Percentiles rank a stretch among this genome's conserved stretches.
Evolutionary conservation across 2,113 vertebrate genomes (phyloP).

Genomic region (Passer montanus): DNA sequence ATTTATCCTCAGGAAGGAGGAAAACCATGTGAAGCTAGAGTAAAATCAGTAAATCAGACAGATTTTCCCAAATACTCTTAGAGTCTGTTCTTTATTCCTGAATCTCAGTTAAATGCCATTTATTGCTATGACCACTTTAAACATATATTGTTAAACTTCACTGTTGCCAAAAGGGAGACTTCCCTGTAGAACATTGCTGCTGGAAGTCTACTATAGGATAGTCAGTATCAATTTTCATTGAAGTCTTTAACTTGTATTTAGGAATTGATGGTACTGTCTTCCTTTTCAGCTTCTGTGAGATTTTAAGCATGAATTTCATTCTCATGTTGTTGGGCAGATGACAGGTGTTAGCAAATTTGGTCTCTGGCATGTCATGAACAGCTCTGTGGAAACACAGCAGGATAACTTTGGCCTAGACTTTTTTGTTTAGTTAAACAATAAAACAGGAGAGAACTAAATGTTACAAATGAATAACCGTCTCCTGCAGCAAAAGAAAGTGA

Average conservation of each 20-base stretch:
- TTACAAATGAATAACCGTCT: not conserved
- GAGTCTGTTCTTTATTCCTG: not conserved
- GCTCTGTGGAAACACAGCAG: not conserved
- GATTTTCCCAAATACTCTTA: not conserved
- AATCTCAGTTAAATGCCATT: not conserved
- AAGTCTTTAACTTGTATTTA: not conserved
- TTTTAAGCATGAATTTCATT: not conserved
- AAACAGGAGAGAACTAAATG: not conserved
- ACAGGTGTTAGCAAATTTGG: not conserved
- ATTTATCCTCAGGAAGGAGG: not conserved
- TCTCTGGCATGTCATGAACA: not conserved
- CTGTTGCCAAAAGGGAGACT: not conserved
- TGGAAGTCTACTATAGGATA: not conserved
- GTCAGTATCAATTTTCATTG: not conserved
- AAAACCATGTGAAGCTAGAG: not conserved
- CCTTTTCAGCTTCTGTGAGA: not conserved
- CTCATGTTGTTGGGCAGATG: not conserved
- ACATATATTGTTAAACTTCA: not conserved
- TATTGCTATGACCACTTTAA: not conserved
- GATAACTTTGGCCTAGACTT: not conserved
- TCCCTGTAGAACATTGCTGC: not conserved
- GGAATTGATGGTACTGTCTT: not conserved
- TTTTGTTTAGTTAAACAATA: slow-evolving; percentile 42
- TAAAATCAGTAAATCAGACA: not conserved
- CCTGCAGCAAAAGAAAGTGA: not conserved